Evolutionary conservation across 1,140 invertebrate species (phyloP).

Genomic region (Alviniconcha marisindica): DNA sequence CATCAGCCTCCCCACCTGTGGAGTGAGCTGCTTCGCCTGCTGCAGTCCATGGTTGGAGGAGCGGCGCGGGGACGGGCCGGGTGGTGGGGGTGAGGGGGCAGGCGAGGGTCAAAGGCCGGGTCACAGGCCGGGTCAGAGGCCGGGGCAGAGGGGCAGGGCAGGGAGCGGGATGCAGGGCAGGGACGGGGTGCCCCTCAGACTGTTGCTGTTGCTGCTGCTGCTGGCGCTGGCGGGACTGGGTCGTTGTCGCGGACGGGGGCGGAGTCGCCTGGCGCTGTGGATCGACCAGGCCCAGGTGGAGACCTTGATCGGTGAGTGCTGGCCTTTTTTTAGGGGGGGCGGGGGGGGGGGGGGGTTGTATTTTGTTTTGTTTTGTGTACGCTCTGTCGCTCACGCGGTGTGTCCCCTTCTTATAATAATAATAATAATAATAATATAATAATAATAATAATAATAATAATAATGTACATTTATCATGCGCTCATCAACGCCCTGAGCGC

Average conservation of each 20-base stretch:
- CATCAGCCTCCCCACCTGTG: background rate
- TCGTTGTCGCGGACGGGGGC: constrained; percentile 10
- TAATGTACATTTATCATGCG: too few species aligned
- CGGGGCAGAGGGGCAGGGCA: background rate
- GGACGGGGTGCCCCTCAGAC: constrained; percentile 11
- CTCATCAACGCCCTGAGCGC: too few species aligned
- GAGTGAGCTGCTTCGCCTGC: background rate
- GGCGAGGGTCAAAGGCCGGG: background rate
- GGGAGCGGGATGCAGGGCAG: background rate
- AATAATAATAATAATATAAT: too few species aligned
- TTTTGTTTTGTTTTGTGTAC: too few species aligned
- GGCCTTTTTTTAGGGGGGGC: too few species aligned
- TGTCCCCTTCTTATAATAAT: too few species aligned
- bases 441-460: too few species aligned
- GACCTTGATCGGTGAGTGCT: constrained; percentile 44
- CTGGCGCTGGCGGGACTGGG: constrained; percentile 1
- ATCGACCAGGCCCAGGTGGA: constrained; percentile 48
- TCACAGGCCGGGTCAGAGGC: background rate
- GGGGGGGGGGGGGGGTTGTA: too few species aligned
- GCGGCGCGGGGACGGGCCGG: too few species aligned
- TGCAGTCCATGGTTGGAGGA: background rate
- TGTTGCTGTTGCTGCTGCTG: constrained; percentile 26
- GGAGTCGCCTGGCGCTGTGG: constrained; percentile 49
- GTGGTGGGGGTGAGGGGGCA: background rate
- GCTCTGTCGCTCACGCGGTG: too few species aligned